These are phyloP conservation scores for Varanus komodoensis DNA, from an alignment of 2,113 vertebrate species.

Conservation along the genomic window DNA sequence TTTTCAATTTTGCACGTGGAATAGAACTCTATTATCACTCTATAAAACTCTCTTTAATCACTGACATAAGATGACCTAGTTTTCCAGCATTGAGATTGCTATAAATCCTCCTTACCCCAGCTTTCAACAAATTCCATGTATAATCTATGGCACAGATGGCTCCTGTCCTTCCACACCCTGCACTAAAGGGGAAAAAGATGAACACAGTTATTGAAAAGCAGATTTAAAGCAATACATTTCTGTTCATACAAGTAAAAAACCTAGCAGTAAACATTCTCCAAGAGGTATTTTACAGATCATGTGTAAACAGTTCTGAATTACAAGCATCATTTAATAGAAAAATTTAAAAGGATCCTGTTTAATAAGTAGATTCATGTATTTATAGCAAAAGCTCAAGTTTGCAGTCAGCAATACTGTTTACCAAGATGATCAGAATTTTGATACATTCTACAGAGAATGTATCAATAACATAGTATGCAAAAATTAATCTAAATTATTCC, in stretches of 20 bases:
- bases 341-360: background rate
- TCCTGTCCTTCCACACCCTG: conserved; percentile 97
- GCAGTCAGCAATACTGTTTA: background rate
- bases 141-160: conserved; percentile 99
- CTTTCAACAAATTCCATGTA: conserved; percentile 99
- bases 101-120: conserved; percentile 85
- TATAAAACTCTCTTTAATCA: conserved; percentile 33
- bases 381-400: background rate
- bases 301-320: background rate
- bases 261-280: background rate
- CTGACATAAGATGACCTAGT: conserved; percentile 33
- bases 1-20: conserved; percentile 11
- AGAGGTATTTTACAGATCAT: background rate
- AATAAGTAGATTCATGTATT: background rate
- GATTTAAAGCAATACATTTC: background rate
- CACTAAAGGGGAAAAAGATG: conserved; percentile 81
- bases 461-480: background rate
- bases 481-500: background rate
- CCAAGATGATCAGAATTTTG: background rate
- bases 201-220: background rate
- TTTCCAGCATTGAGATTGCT: conserved; percentile 21
- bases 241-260: too few relatives aligned
- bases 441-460: background rate
- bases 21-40: conserved; percentile 7
- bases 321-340: background rate